Evolutionary conservation across 2,113 vertebrate genomes (phyloP).

Genomic region (Nannospalax galili): DNA sequence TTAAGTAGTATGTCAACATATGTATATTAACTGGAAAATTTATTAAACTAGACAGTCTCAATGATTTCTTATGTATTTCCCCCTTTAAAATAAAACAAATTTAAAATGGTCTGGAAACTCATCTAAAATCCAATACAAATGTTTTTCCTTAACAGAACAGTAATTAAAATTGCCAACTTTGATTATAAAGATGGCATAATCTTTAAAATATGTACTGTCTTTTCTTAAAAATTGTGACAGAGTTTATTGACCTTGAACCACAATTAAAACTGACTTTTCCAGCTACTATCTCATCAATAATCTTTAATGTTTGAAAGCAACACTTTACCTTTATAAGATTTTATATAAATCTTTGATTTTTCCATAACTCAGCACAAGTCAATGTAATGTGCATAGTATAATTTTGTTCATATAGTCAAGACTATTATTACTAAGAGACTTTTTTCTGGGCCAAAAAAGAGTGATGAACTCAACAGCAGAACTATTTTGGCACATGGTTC

Average conservation of each 20-base stretch:
- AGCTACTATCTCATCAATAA: neutral
- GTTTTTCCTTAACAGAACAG: neutral
- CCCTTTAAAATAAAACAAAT: neutral
- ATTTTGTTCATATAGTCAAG: neutral
- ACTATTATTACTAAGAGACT: neutral
- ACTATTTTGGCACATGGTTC: neutral
- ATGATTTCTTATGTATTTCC: neutral
- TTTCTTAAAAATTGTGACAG: neutral
- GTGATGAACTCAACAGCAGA: slow-evolving; percentile 3
- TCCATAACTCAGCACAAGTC: neutral
- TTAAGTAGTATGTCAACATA: neutral
- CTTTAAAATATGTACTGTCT: neutral
- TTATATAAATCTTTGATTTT: neutral
- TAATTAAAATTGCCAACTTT: neutral
- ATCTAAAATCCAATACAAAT: neutral
- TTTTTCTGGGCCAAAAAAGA: neutral
- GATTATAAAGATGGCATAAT: neutral
- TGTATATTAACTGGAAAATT: neutral
- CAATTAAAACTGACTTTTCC: neutral
- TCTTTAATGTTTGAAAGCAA: slow-evolving; percentile 24
- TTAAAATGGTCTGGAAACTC: neutral
- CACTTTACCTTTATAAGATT: neutral
- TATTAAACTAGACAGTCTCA: neutral
- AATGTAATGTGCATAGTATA: neutral
- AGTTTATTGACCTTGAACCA: neutral